A percentile compares a stretch with the other conserved stretches of the same genome.
phyloP scores from a whole-genome alignment of 2,888 invertebrate species.

The Eristalis tenax region DNA sequence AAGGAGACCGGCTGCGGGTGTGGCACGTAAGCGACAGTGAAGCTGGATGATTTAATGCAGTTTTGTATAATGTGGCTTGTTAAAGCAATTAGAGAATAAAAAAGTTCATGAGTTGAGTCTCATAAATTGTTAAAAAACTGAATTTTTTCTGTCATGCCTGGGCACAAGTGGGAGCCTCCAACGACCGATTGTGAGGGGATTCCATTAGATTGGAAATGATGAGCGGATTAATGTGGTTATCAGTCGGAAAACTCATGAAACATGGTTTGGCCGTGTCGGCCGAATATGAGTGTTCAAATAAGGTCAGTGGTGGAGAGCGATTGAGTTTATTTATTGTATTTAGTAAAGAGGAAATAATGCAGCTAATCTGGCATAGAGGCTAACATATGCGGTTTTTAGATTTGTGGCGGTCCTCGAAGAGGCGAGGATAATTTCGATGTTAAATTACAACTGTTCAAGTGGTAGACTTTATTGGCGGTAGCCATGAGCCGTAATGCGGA shows the following conservation, averaged over 20 bases:
- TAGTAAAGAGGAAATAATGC: too few relatives aligned
- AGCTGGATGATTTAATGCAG: neutral
- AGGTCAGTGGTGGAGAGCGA: neutral
- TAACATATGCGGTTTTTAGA: too few relatives aligned
- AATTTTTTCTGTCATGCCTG: neutral
- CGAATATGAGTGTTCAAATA: neutral
- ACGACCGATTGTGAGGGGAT: neutral
- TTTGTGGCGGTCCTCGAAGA: too few relatives aligned
- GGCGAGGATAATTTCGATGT: too few relatives aligned
- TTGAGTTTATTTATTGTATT: neutral
- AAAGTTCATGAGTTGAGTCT: neutral
- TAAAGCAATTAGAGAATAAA: neutral
- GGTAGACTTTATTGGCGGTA: too few relatives aligned
- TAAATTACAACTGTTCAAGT: too few relatives aligned
- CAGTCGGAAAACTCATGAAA: neutral
- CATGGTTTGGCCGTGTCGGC: neutral
- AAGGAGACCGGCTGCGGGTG: neutral
- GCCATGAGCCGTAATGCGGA: too few relatives aligned
- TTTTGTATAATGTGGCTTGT: neutral
- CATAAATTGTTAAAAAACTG: neutral
- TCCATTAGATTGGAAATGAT: neutral
- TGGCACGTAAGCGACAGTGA: conserved; percentile 19
- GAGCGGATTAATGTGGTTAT: neutral
- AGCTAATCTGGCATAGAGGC: too few relatives aligned
- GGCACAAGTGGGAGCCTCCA: neutral